Conservation (phyloP, 35 echinoderm and acorn worm species). For the Lytechinus variegatus region DNA sequence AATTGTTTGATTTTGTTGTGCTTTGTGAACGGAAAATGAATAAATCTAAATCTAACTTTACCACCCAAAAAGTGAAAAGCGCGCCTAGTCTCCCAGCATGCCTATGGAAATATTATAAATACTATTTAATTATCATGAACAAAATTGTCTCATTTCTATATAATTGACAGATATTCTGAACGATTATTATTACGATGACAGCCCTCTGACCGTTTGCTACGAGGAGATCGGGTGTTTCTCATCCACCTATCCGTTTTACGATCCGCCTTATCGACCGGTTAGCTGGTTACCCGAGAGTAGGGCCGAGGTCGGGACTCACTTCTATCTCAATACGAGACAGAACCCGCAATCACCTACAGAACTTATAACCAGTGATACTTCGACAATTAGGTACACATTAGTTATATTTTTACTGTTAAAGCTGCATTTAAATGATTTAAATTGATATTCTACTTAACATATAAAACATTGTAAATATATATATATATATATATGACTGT, state of each 20-base stretch:
- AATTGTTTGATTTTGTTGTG: too few species aligned
- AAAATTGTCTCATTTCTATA: not conserved
- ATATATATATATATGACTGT: too few species aligned
- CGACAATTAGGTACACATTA: not conserved
- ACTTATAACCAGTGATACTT: conserved; percentile 37
- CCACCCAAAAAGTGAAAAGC: too few species aligned
- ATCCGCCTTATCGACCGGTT: conserved; percentile 73
- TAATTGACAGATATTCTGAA: not conserved
- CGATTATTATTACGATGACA: conserved; percentile 28
- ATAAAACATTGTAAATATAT: too few species aligned
- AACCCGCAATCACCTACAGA: conserved; percentile 61
- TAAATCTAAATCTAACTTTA: too few species aligned
- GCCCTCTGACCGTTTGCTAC: conserved; percentile 70
- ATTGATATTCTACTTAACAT: too few species aligned
- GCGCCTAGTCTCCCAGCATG: too few species aligned
- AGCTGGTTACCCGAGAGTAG: conserved; percentile 72
- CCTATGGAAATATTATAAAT: too few species aligned
- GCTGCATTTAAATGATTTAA: too few species aligned
- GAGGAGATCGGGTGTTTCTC: conserved; percentile 86
- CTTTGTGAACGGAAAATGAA: too few species aligned
- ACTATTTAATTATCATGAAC: too few species aligned
- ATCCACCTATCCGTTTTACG: conserved; percentile 76
- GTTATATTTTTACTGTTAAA: not conserved
- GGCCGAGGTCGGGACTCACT: conserved; percentile 71
- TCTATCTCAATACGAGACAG: conserved; percentile 72